Evolutionary conservation across 2,113 vertebrate genomes (phyloP).

Genomic region (Phoenicopterus ruber): DNA sequence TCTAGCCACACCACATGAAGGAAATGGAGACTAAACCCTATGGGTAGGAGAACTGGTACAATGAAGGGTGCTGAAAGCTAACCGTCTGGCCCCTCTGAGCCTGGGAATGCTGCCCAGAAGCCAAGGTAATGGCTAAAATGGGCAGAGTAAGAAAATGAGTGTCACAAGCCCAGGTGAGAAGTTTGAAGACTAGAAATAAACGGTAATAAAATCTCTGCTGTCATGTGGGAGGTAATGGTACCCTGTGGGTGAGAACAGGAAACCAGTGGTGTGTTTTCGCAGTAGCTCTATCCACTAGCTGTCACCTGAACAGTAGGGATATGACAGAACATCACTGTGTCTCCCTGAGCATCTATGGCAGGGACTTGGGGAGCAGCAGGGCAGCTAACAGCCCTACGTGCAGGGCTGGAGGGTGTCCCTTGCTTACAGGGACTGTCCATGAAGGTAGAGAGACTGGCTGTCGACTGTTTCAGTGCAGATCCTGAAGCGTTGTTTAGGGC

Average conservation of each 20-base stretch:
- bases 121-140: background rate
- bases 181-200: background rate
- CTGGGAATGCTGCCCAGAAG: background rate
- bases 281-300: background rate
- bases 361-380: background rate
- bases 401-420: background rate
- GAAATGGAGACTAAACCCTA: background rate
- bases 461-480: rapidly evolving
- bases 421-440: background rate
- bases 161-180: background rate
- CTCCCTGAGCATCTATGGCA: background rate
- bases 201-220: background rate
- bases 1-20: background rate
- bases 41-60: background rate
- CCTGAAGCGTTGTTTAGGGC: background rate
- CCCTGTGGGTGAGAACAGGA: background rate
- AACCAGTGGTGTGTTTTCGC: background rate
- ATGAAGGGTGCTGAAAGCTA: background rate
- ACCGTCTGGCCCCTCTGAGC: background rate
- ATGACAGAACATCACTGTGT: background rate
- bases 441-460: background rate
- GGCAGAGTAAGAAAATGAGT: background rate
- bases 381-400: rapidly evolving
- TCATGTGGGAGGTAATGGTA: background rate
- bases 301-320: background rate